Conservation (phyloP, 2,113 vertebrate genomes). For the Ophiodon elongatus region DNA sequence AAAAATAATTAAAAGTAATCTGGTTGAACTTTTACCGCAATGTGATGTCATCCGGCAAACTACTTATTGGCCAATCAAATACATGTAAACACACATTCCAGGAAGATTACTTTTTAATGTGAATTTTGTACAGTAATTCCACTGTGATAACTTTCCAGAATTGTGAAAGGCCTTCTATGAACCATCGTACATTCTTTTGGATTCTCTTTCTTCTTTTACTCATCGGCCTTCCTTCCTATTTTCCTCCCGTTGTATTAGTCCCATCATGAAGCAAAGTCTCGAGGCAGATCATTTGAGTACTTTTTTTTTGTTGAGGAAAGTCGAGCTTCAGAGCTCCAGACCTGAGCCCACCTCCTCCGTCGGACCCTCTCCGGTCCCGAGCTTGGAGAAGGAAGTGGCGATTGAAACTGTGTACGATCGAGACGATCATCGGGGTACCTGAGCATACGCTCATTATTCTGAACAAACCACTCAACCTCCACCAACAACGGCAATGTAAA, state of each 20-base stretch:
- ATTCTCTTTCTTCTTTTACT: not conserved
- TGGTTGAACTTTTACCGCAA: not conserved
- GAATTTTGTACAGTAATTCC: slow-evolving; percentile 39
- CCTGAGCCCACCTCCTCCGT: too few relatives aligned
- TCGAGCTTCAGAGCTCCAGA: not conserved
- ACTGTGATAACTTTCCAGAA: not conserved
- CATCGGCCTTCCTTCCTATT: not conserved
- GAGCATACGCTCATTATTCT: not conserved
- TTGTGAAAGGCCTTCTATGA: slow-evolving; percentile 4
- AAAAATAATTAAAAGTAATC: not conserved
- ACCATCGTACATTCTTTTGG: not conserved
- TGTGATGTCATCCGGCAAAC: not conserved
- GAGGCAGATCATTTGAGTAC: not conserved
- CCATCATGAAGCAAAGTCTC: not conserved
- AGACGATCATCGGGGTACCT: not conserved
- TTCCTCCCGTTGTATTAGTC: not conserved
- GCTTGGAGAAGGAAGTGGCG: not conserved
- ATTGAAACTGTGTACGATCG: not conserved
- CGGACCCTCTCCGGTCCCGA: not conserved
- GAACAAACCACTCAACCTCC: not conserved
- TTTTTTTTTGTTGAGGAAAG: too few relatives aligned
- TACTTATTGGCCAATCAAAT: not conserved
- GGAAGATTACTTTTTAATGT: not conserved
- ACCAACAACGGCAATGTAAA: not conserved
- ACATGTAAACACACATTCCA: slow-evolving; percentile 2